phyloP scores from a whole-genome alignment of 2,797 vertebrate genomes.

The Urophycis tenuis region DNA sequence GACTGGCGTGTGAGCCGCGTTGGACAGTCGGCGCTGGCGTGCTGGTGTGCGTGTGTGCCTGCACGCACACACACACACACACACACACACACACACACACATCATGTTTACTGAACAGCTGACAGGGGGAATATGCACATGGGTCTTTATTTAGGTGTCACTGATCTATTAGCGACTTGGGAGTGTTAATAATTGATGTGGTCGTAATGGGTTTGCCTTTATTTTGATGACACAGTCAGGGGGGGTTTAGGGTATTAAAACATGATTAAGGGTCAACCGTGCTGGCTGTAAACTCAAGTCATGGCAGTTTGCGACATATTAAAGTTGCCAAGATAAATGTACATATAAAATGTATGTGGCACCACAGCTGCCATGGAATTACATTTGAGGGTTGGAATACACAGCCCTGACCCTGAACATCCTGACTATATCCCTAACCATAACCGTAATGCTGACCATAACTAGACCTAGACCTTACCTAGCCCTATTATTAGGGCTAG shows the following conservation, averaged over 20 bases:
- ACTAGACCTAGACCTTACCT: neutral
- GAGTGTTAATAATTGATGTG: neutral
- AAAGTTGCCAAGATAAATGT: neutral
- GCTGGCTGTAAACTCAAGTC: neutral
- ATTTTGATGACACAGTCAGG: too few species aligned
- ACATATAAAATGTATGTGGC: neutral
- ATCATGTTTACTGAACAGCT: conserved; percentile 19
- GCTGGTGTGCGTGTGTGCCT: too few species aligned
- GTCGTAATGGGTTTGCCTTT: too few species aligned
- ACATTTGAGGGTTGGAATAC: neutral
- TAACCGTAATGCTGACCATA: neutral
- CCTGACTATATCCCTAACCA: neutral
- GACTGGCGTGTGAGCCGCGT: too few species aligned
- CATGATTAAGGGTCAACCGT: neutral
- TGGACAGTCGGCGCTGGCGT: too few species aligned
- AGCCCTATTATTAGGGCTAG: too few species aligned
- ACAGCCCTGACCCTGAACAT: neutral
- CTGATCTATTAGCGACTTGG: conserved; percentile 1
- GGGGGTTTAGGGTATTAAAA: too few species aligned
- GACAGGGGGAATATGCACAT: conserved; percentile 14
- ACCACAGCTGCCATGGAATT: neutral
- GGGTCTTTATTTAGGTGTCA: conserved; percentile 29
- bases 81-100: conserved; percentile 16
- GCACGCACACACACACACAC: conserved; percentile 21
- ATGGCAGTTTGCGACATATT: neutral